Base-by-base conservation (phyloP, 2,888 invertebrate genomes). In the Odiellus spinosus region DNA sequence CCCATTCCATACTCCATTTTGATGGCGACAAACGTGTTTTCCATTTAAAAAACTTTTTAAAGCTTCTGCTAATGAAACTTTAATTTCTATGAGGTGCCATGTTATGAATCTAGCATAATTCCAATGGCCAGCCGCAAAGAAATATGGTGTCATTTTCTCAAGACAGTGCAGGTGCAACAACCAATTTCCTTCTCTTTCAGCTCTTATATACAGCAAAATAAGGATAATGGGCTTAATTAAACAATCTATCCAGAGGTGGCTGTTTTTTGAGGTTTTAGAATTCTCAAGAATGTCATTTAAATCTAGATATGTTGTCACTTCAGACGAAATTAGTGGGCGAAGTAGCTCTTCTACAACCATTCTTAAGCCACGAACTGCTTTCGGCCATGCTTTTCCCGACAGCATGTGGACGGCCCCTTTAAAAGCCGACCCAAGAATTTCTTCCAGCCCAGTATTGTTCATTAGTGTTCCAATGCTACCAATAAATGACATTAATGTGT, bases 401-500 rank as follows among this genome's bases (percentile, higher is more conserved):
- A 58, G 42, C 50, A 59, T 58, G 40, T 58, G 56, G n/a, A 15
- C 19, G 10, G 58, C 57, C 11, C 54, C 56, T 26, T 26, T 26
- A 56, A 56, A 59, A 5, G 58, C 50, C 14, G 49, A 44, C 39
- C 52, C 54, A 3, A 59, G 40, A 3, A 59, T 40, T 45, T 59
- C 57, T 36, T 54, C 18, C 20, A 59, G 40, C 3, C 58, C 59
- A 38, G 56, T 52, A 26, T 53, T 50, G 36, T 36, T 44, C 56
- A 57, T 56, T n/a, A 54, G 34, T 26, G 48, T 42, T 11, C 59
- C 59, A 43, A 59, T 58, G 15, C 49, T 47, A 18, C 57, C 57
- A 36, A 58, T 40, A 41, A 55, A 59, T 42, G 56, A 59, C 56
- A 56, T 58, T 33, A 35, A 17, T 14, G 47, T 40, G 40, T 47